phyloP scores from a whole-genome alignment of 2,113 vertebrate genomes.

The Pluvialis apricaria region DNA sequence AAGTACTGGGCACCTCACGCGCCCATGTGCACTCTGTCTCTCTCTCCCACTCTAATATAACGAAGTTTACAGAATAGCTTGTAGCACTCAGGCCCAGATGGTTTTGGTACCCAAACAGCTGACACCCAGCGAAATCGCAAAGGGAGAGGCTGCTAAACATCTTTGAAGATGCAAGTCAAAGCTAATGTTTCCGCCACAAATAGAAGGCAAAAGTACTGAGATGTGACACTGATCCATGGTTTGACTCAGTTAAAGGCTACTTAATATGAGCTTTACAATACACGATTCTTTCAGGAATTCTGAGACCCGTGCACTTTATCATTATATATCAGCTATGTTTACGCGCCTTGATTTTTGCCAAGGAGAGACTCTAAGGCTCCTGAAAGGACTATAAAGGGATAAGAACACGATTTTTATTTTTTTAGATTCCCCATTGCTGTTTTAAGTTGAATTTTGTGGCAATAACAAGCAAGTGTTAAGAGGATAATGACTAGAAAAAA shows the following conservation, averaged over 20 bases:
- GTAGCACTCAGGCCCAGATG: neutral
- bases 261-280: neutral
- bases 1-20: neutral
- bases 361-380: neutral
- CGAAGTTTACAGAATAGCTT: neutral
- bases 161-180: neutral
- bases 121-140: neutral
- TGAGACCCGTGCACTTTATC: neutral
- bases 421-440: neutral
- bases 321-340: neutral
- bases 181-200: neutral
- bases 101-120: neutral
- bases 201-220: neutral
- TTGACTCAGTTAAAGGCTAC: neutral
- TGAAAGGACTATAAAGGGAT: neutral
- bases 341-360: neutral
- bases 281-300: rapidly evolving
- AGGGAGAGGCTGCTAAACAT: neutral
- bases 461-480: neutral
- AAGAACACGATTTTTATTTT: neutral
- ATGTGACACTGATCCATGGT: neutral
- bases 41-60: neutral
- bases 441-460: neutral
- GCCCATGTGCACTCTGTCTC: neutral
- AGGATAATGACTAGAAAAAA: neutral